Percentiles rank a stretch among this genome's conserved stretches.
Conservation (phyloP, 2,113 vertebrate genomes). For the Poeciliopsis occidentalis region DNA sequence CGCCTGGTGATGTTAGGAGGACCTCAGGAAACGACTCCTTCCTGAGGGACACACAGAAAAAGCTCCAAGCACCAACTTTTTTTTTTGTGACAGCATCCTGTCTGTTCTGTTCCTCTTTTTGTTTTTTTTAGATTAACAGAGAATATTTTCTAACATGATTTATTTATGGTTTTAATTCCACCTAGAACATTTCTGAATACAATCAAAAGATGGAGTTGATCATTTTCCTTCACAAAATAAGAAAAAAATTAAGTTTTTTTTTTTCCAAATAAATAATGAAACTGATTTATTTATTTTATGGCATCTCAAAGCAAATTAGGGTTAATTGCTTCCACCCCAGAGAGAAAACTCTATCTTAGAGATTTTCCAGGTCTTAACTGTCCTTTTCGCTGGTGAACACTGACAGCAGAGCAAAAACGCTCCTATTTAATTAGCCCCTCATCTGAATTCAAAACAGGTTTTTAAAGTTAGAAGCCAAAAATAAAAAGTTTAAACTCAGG, state of each 20-base stretch:
- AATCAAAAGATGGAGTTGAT: background rate
- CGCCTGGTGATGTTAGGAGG: slow-evolving; percentile 33
- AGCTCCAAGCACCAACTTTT: slow-evolving; percentile 5
- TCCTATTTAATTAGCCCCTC: background rate
- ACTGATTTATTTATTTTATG: background rate
- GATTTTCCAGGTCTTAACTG: background rate
- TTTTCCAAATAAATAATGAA: slow-evolving; percentile 1
- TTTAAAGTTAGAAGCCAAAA: background rate
- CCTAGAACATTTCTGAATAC: background rate
- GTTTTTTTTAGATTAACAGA: slow-evolving; percentile 5
- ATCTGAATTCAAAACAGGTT: background rate
- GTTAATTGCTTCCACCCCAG: background rate
- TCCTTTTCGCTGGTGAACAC: background rate
- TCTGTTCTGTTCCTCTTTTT: background rate
- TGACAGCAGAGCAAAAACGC: background rate
- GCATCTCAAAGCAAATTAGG: background rate
- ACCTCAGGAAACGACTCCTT: slow-evolving; percentile 66
- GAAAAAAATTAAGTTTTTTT: background rate
- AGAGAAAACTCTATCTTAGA: no score
- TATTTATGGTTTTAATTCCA: background rate
- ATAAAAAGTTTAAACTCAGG: background rate
- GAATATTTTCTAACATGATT: background rate
- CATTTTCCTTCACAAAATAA: background rate
- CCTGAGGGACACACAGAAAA: slow-evolving; percentile 47
- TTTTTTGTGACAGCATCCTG: background rate